These are phyloP conservation scores for Pelvicachromis taeniatus DNA, from an alignment of 2,113 vertebrate species.

Conservation along the genomic window DNA sequence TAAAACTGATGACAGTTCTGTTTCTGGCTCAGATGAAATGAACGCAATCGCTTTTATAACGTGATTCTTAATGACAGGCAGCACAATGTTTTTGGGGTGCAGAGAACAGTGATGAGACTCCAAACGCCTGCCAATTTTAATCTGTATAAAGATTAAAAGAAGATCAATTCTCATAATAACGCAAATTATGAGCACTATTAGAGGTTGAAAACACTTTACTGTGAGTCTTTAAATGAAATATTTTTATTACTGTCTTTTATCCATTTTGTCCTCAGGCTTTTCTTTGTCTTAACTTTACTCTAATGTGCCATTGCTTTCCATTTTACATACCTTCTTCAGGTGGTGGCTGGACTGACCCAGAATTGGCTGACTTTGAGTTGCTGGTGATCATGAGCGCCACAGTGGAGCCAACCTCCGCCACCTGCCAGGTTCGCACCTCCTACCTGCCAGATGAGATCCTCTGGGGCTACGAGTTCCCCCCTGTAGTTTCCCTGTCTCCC, in stretches of 20 bases:
- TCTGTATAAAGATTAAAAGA: background rate
- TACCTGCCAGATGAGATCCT: constrained; percentile 97
- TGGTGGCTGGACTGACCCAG: constrained; percentile 76
- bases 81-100: background rate
- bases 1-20: background rate
- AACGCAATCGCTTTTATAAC: background rate
- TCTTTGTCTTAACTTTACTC: background rate
- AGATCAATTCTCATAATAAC: background rate
- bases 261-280: accelerated
- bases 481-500: constrained; percentile 90
- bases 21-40: background rate
- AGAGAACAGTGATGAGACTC: background rate
- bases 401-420: constrained; percentile 92
- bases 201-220: accelerated
- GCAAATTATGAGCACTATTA: background rate
- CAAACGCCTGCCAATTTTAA: accelerated
- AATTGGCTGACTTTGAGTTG: constrained; percentile 90
- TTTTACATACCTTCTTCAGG: background rate
- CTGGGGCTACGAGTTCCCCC: constrained; percentile 95
- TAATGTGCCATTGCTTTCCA: background rate
- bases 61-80: background rate
- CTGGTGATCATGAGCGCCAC: constrained; percentile 93
- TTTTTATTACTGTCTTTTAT: accelerated
- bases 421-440: constrained; percentile 95
- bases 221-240: background rate